A percentile compares a stretch with the other conserved stretches of the same genome.
Conservation (phyloP, 2,888 invertebrate genomes). For the Meghimatium bilineatum region DNA sequence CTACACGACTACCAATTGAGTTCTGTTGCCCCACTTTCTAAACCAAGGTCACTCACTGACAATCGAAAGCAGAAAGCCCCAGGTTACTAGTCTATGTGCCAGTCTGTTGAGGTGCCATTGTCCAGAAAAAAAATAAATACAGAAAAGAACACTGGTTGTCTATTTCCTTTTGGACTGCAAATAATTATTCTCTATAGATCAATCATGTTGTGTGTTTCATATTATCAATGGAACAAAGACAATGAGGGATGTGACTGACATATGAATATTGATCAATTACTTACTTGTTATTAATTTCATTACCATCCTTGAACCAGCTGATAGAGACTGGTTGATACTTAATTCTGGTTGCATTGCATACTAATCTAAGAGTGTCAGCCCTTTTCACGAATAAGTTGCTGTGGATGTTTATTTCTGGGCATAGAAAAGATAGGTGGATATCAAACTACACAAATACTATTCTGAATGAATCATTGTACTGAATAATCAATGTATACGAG, state of each 20-base stretch:
- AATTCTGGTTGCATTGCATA: conserved; percentile 61
- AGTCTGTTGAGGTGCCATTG: neutral
- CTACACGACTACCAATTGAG: too few relatives aligned
- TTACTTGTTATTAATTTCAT: conserved; percentile 57
- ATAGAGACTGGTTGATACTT: conserved; percentile 59
- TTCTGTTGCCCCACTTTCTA: too few relatives aligned
- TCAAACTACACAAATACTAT: neutral
- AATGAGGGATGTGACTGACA: neutral
- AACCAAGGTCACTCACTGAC: too few relatives aligned
- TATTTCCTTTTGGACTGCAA: neutral
- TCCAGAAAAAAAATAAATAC: neutral
- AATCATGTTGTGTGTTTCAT: neutral
- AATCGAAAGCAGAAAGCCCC: too few relatives aligned
- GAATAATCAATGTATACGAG: too few relatives aligned
- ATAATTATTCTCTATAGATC: neutral
- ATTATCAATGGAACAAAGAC: neutral
- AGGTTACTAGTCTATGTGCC: neutral
- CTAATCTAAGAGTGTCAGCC: conserved; percentile 56
- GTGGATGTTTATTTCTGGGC: conserved; percentile 39
- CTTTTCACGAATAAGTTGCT: conserved; percentile 58
- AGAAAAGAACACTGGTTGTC: neutral
- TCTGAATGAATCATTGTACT: neutral
- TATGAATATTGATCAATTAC: neutral
- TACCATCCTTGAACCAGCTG: conserved; percentile 65
- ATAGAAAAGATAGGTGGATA: neutral